Percentiles rank a stretch among this genome's conserved stretches.
Evolutionary conservation across 2,113 vertebrate genomes (phyloP).

Genomic region (Eubucco bourcierii): DNA sequence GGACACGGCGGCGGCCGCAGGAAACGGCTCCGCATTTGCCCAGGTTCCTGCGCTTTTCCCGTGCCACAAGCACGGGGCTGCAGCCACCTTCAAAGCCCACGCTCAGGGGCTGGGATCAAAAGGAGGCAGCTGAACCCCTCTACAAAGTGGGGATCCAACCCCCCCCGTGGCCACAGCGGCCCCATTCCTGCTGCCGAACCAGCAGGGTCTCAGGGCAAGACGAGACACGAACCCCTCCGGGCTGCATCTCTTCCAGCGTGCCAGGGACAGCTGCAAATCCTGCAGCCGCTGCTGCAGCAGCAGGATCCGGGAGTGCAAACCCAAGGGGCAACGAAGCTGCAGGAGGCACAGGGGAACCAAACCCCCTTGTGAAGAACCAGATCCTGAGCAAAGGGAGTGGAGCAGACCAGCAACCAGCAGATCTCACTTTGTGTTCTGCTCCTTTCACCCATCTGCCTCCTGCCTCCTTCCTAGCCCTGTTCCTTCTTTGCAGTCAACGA

Average conservation of each 20-base stretch:
- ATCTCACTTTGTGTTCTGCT: background rate
- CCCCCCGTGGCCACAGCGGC: accelerated
- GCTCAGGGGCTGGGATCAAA: accelerated
- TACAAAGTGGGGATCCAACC: too few relatives aligned
- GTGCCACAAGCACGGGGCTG: accelerated
- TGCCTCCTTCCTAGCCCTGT: too few relatives aligned
- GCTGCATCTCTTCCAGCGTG: background rate
- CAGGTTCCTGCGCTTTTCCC: background rate
- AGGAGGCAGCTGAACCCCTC: background rate
- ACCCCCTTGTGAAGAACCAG: accelerated
- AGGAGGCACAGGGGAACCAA: background rate
- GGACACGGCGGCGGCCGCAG: background rate
- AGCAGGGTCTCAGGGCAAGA: accelerated
- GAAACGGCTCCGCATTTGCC: background rate
- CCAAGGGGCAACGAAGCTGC: background rate
- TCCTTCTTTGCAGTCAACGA: accelerated
- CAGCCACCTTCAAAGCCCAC: accelerated
- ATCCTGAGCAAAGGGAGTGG: accelerated
- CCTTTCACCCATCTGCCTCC: background rate
- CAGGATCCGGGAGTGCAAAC: accelerated
- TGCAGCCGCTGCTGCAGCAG: accelerated
- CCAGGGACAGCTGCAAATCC: accelerated
- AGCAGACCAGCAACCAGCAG: background rate
- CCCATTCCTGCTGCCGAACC: accelerated
- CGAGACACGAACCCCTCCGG: accelerated